Conservation (phyloP, 1,140 invertebrate genomes). For the Zophobas atratus region DNA sequence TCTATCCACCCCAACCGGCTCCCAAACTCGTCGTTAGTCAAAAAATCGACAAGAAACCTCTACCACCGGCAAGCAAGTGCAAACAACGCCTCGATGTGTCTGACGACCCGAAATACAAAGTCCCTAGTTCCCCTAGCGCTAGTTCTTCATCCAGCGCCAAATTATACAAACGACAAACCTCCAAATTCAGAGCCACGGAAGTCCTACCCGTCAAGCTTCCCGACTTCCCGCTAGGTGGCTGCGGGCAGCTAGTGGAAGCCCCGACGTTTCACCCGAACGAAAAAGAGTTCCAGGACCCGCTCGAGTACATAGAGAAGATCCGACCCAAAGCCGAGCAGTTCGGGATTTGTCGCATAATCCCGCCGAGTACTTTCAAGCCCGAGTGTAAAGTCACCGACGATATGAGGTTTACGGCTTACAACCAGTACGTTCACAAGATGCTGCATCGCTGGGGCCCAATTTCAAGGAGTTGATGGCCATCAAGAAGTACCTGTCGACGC, state of each 20-base stretch:
- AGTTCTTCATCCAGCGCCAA: slow-evolving; percentile 67
- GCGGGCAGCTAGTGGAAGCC: slow-evolving; percentile 81
- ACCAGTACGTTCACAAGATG: slow-evolving; percentile 94
- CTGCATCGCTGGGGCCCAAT: slow-evolving; percentile 90
- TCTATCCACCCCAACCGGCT: slow-evolving; percentile 63
- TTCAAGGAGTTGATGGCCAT: slow-evolving; percentile 90
- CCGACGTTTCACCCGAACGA: slow-evolving; percentile 87
- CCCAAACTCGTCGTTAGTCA: slow-evolving; percentile 69
- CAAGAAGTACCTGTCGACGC: slow-evolving; percentile 85
- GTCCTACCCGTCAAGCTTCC: slow-evolving; percentile 70
- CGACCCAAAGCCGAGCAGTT: slow-evolving; percentile 83
- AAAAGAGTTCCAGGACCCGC: slow-evolving; percentile 88
- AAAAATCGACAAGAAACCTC: slow-evolving; percentile 59
- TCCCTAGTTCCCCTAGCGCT: slow-evolving; percentile 67
- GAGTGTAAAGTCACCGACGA: slow-evolving; percentile 91
- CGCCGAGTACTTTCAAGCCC: slow-evolving; percentile 90
- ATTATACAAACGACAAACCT: slow-evolving; percentile 60
- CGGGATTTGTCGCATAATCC: slow-evolving; percentile 91
- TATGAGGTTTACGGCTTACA: slow-evolving; percentile 86
- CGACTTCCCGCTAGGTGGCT: slow-evolving; percentile 70
- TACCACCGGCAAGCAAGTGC: slow-evolving; percentile 55
- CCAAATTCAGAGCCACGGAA: slow-evolving; percentile 62
- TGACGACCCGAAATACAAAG: slow-evolving; percentile 65
- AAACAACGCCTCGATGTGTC: slow-evolving; percentile 34
- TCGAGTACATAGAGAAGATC: slow-evolving; percentile 92